A percentile compares a stretch with the other conserved stretches of the same genome.
phyloP scores from a whole-genome alignment of 2,888 invertebrate species.

The Parelbella ahira region DNA sequence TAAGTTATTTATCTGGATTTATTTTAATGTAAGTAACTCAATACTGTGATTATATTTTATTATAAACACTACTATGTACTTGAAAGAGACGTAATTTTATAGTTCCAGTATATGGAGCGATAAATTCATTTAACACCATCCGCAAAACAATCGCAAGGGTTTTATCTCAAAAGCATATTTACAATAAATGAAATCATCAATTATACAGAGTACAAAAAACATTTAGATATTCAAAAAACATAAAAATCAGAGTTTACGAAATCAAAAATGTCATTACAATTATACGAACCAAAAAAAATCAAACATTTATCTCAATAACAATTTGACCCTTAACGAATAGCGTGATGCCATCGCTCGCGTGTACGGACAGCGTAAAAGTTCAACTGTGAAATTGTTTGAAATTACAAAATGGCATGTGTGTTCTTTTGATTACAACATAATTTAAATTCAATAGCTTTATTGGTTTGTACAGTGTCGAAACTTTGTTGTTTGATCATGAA shows the following conservation, averaged over 20 bases:
- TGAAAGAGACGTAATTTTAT: too few species aligned
- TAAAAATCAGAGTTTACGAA: conserved; percentile 5
- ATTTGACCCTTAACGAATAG: conserved; percentile 45
- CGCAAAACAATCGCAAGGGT: too few species aligned
- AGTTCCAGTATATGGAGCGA: too few species aligned
- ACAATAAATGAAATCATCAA: too few species aligned
- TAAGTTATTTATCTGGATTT: too few species aligned
- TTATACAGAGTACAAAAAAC: too few species aligned
- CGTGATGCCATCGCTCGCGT: conserved; percentile 51
- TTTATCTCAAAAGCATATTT: too few species aligned
- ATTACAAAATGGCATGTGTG: conserved; percentile 25
- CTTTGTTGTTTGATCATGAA: conserved; percentile 13
- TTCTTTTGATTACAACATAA: conserved; percentile 26
- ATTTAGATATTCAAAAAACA: too few species aligned
- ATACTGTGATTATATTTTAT: too few species aligned
- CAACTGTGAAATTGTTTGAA: conserved; percentile 42
- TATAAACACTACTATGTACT: too few species aligned
- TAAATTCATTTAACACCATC: too few species aligned
- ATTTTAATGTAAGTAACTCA: too few species aligned
- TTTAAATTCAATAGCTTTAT: conserved; percentile 26
- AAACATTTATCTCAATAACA: conserved; percentile 46
- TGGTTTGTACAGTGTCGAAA: conserved; percentile 15
- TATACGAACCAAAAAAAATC: conserved; percentile 22
- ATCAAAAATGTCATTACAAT: conserved; percentile 16
- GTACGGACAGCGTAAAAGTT: conserved; percentile 52